phyloP scores from a whole-genome alignment of 2,113 vertebrate genomes.

The Columba janthina region DNA sequence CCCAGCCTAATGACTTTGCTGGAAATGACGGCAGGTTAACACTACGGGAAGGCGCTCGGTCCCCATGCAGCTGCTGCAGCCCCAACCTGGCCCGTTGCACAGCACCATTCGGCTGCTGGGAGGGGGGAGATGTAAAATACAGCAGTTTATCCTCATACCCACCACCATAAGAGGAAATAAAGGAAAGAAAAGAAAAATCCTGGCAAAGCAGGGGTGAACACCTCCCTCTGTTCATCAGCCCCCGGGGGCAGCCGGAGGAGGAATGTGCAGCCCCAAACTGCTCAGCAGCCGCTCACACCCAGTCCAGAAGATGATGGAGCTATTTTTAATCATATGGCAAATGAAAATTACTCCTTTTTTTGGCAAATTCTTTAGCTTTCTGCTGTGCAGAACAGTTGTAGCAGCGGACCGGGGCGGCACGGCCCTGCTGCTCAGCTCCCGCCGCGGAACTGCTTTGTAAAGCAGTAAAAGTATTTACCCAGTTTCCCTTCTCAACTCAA shows the following conservation, averaged over 20 bases:
- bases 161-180: neutral
- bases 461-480: neutral
- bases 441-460: neutral
- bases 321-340: neutral
- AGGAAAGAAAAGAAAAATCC: neutral
- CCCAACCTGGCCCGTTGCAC: fast-evolving
- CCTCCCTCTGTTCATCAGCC: neutral
- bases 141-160: neutral
- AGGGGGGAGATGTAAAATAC: neutral
- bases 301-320: neutral
- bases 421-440: neutral
- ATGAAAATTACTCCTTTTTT: neutral
- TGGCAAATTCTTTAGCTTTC: neutral
- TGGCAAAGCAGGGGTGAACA: neutral
- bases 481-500: neutral
- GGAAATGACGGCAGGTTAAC: fast-evolving
- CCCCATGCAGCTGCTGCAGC: neutral
- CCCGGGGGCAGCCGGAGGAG: neutral
- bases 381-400: neutral
- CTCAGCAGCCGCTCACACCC: neutral
- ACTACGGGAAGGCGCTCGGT: neutral
- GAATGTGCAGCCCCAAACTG: neutral
- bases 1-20: neutral
- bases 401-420: neutral
- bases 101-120: neutral